phyloP scores from a whole-genome alignment of 2,888 invertebrate genomes.

The Crocallis elinguaria region DNA sequence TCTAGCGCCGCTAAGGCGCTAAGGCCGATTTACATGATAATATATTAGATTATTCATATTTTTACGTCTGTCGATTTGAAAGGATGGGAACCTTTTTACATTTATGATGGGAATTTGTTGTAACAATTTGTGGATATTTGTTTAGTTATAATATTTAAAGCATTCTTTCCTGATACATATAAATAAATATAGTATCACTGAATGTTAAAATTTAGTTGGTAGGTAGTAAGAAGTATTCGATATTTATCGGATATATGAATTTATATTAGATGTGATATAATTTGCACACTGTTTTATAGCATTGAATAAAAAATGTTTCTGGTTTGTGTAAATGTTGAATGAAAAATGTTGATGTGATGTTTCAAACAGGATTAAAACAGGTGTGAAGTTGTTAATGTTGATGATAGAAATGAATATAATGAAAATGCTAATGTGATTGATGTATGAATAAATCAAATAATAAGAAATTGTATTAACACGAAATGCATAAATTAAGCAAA shows the following conservation, averaged over 20 bases:
- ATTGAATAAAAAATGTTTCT: slow-evolving; percentile 8
- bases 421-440: slow-evolving; percentile 53
- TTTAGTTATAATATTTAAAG: neutral
- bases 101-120: slow-evolving; percentile 43
- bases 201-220: neutral
- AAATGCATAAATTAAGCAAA: slow-evolving; percentile 22
- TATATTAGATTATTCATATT: slow-evolving; percentile 62
- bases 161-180: neutral
- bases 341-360: slow-evolving; percentile 32
- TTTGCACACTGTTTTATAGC: neutral
- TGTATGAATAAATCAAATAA: slow-evolving; percentile 44
- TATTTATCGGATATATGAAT: neutral
- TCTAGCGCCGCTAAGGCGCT: slow-evolving; percentile 76
- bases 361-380: slow-evolving; percentile 42
- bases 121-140: slow-evolving; percentile 12
- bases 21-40: slow-evolving; percentile 73
- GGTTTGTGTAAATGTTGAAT: slow-evolving; percentile 22
- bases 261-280: neutral
- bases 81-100: slow-evolving; percentile 48
- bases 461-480: slow-evolving; percentile 22
- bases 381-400: slow-evolving; percentile 42
- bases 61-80: slow-evolving; percentile 50
- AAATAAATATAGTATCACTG: neutral
- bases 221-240: neutral
- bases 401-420: slow-evolving; percentile 49